Evolutionary conservation across 2,888 invertebrate species (phyloP).

Genomic region (Chymomyza amoena): DNA sequence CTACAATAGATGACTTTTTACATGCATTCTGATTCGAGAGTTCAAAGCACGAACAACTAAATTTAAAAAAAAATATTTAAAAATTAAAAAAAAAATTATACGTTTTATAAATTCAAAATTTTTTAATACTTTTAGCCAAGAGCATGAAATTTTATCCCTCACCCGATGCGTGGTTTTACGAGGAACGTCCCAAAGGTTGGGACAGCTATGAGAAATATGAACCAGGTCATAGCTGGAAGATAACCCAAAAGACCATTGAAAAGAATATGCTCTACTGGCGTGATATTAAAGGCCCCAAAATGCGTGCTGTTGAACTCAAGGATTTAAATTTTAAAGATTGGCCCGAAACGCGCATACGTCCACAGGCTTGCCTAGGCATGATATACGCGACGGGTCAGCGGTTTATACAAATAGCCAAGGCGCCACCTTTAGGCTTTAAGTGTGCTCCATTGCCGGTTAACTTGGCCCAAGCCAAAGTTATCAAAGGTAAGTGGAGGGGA

Average conservation of each 20-base stretch:
- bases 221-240: slow-evolving; percentile 56
- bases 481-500: slow-evolving; percentile 2
- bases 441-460: slow-evolving; percentile 64
- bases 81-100: too few species aligned
- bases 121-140: neutral
- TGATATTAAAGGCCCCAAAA: slow-evolving; percentile 54
- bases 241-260: slow-evolving; percentile 23
- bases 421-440: slow-evolving; percentile 45
- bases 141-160: slow-evolving; percentile 61
- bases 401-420: slow-evolving; percentile 55
- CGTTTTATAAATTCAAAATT: too few species aligned
- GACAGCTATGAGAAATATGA: slow-evolving; percentile 29
- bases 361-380: slow-evolving; percentile 63
- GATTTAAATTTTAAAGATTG: slow-evolving; percentile 58
- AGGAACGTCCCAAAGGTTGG: slow-evolving; percentile 59
- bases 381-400: slow-evolving; percentile 66
- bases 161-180: slow-evolving; percentile 49
- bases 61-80: too few species aligned
- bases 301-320: slow-evolving; percentile 29
- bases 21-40: too few species aligned
- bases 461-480: slow-evolving; percentile 40
- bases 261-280: slow-evolving; percentile 62
- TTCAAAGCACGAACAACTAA: too few species aligned
- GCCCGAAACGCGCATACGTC: slow-evolving; percentile 54
- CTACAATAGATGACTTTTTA: too few species aligned